A percentile compares a stretch with the other conserved stretches of the same genome.
Conservation (phyloP, 1,140 invertebrate genomes). For the Ceratina australensis region DNA sequence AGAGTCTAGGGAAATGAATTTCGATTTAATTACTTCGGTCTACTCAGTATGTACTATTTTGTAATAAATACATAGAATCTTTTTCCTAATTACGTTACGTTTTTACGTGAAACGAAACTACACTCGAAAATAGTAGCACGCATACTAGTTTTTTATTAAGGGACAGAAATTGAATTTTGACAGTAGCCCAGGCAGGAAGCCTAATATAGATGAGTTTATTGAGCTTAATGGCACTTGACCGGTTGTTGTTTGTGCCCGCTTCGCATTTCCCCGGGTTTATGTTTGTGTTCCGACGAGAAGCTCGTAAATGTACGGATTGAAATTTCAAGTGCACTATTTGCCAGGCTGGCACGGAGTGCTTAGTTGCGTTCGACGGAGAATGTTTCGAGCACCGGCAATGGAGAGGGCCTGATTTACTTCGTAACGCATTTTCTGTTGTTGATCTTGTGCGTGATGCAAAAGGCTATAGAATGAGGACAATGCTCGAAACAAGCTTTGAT, state of each 20-base stretch:
- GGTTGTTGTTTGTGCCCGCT: not conserved
- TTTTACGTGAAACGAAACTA: too few relatives aligned
- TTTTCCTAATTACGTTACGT: too few relatives aligned
- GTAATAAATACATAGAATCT: too few relatives aligned
- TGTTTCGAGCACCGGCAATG: not conserved
- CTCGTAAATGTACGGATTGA: not conserved
- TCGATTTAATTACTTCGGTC: too few relatives aligned
- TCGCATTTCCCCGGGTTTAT: constrained; percentile 3
- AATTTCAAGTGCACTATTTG: constrained; percentile 6
- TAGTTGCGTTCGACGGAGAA: not conserved
- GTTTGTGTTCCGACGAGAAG: not conserved
- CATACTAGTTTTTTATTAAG: not conserved
- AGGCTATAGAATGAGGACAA: not conserved
- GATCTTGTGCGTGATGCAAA: not conserved
- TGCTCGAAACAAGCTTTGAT: too few relatives aligned
- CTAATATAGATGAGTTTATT: constrained; percentile 9
- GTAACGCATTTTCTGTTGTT: constrained; percentile 1
- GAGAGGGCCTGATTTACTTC: not conserved
- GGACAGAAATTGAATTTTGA: not conserved
- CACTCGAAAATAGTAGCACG: too few relatives aligned
- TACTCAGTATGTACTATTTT: too few relatives aligned
- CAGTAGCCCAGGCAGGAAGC: not conserved
- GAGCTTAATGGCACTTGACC: not conserved
- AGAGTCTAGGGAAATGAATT: too few relatives aligned
- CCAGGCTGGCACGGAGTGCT: not conserved